Conservation (phyloP, 2,888 invertebrate species). For the Hyles lineata region DNA sequence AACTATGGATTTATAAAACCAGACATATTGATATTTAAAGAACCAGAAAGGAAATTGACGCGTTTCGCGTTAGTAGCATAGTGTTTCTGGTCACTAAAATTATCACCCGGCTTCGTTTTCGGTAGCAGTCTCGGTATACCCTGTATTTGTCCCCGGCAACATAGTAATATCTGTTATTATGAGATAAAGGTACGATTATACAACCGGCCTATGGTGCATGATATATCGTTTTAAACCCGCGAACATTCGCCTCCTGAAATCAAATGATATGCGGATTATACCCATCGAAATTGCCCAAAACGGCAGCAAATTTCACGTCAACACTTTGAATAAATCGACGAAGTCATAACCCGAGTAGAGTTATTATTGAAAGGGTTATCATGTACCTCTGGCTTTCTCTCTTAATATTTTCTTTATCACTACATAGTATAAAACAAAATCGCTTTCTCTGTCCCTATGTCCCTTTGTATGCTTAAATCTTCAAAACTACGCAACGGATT, state of each 20-base stretch:
- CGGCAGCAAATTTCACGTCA: conserved; percentile 9
- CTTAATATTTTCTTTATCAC: not conserved
- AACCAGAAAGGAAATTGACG: no score
- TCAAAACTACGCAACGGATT: no score
- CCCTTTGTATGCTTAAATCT: no score
- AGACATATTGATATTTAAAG: no score
- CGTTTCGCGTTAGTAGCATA: no score
- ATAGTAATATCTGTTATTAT: not conserved
- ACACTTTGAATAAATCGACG: conserved; percentile 8
- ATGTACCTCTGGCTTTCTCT: not conserved
- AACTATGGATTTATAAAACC: no score
- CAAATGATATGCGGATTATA: conserved; percentile 16
- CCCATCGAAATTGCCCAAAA: not conserved
- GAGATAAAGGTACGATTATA: not conserved
- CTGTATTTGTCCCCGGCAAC: no score
- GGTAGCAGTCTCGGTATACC: no score
- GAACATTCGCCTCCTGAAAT: conserved; percentile 4
- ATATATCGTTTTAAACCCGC: not conserved
- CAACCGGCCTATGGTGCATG: not conserved
- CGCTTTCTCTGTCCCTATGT: no score
- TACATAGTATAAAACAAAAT: no score
- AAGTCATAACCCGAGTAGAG: not conserved
- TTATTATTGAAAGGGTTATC: conserved; percentile 11
- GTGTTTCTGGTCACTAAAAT: no score
- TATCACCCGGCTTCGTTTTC: no score